These are phyloP conservation scores for Eidolon dupreanum DNA, from an alignment of 2,797 vertebrate species.

Conservation along the genomic window DNA sequence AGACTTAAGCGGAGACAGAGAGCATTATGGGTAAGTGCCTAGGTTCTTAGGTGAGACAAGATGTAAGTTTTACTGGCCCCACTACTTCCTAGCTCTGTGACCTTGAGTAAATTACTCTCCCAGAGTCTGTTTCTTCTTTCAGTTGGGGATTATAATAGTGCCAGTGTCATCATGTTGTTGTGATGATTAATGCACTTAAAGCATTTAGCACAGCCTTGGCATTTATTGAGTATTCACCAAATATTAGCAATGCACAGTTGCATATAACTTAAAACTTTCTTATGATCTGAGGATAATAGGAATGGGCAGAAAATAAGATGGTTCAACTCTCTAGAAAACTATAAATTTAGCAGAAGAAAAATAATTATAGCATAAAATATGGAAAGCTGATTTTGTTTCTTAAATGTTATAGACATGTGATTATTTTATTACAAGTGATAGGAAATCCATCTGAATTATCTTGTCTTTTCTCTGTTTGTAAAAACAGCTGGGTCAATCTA, in stretches of 20 bases:
- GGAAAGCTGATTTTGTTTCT: not conserved
- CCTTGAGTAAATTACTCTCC: not conserved
- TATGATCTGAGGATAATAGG: not conserved
- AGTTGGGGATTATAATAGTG: not conserved
- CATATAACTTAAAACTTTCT: not conserved
- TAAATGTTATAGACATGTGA: not conserved
- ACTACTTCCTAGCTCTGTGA: not conserved
- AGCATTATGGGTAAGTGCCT: not conserved
- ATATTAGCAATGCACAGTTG: not conserved
- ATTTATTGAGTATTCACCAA: not conserved
- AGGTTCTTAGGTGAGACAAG: not conserved
- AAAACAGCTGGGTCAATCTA: not conserved
- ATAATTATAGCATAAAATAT: not conserved
- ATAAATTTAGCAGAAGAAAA: not conserved
- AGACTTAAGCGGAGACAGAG: not conserved
- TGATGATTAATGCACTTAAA: not conserved
- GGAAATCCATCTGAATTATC: not conserved
- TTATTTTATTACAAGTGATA: not conserved
- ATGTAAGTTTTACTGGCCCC: no score
- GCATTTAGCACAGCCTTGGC: not conserved
- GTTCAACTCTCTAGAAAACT: not conserved
- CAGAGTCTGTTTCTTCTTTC: not conserved
- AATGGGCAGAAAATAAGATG: not conserved
- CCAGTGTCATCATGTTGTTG: not conserved
- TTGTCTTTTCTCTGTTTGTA: constrained; percentile 1